phyloP scores from a whole-genome alignment of 2,797 vertebrate genomes.

The Diceros bicornis region DNA sequence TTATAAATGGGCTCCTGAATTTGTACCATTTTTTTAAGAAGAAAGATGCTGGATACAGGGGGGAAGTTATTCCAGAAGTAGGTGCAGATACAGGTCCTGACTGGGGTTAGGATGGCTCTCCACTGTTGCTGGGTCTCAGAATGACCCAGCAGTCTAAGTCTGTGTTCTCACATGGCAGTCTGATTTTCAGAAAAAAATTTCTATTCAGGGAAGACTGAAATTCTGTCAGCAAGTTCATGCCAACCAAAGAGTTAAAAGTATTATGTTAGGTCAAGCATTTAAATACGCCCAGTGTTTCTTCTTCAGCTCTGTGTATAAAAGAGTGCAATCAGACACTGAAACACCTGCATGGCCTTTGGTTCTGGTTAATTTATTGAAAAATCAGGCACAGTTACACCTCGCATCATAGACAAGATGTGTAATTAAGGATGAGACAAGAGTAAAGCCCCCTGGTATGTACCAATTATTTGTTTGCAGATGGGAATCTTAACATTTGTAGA shows the following conservation, averaged over 20 bases:
- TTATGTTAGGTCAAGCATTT: not conserved
- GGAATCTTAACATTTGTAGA: constrained; percentile 40
- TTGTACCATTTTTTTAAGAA: not conserved
- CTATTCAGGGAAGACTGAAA: not conserved
- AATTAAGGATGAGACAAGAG: constrained; percentile 70
- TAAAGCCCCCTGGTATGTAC: constrained; percentile 13
- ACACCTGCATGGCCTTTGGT: constrained; percentile 60
- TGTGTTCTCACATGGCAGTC: constrained; percentile 32
- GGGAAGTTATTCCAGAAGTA: constrained; percentile 36
- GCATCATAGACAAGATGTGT: constrained; percentile 63
- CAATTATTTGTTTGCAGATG: constrained; percentile 74
- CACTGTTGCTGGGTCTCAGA: not conserved
- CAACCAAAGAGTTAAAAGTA: constrained; percentile 20
- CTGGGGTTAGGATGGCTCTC: not conserved
- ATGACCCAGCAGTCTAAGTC: not conserved
- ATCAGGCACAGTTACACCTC: constrained; percentile 62
- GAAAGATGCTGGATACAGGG: not conserved
- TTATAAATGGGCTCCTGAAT: not conserved
- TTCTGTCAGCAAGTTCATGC: not conserved
- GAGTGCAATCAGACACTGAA: not conserved
- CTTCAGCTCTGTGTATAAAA: not conserved
- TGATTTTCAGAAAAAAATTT: constrained; percentile 48
- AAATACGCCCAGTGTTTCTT: constrained; percentile 18
- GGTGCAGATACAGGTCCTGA: not conserved
- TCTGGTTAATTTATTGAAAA: constrained; percentile 68